Evolutionary conservation across 2,888 invertebrate genomes (phyloP), one percentile per base, ranked within the genome.

Genomic region (Heliconius ethilla): DNA sequence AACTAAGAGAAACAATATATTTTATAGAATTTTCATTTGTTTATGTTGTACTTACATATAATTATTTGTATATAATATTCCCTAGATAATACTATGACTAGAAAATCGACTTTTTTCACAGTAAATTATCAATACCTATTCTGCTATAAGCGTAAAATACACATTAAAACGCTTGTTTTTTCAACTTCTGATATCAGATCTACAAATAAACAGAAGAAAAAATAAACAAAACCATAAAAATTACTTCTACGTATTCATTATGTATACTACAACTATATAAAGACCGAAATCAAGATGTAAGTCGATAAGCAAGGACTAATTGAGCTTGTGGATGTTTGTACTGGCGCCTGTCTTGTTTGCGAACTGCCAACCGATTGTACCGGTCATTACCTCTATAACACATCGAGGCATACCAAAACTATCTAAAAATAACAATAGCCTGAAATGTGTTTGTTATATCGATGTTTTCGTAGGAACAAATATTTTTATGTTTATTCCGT

Each of bases 331-430:
- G 73, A 63, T 80, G 80, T 80, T 79, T 80, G 79, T 33, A 76
- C 63, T 80, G 80, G 79, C 79, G 73, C 59, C 66, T 27, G 40
- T 75, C 51, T 78, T 83, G 88, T 91, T 90, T 90, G 87, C 84
- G 73, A 81, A 86, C 86, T 84, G 83, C 86, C 82, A 85, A 83
- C 85, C 85, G 85, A 87, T 86, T 86, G 87, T 86, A 87, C 83
- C 83, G 82, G 82, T 86, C 86, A 86, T 84, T 85, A 86, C 86
- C 79, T 62, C 55, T 7, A 59, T 55, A 73, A 27, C 27, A 27
- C 27, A 40, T 62, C 18, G 37, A n/a, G 45, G 40, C 40, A 37
- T 72, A 72, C 55, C 29, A 59, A 62, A 29, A 70, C 55, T 25
- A 65, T 70, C 45, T 37, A 72, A 76, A 72, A 69, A 25, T 40